phyloP scores from a whole-genome alignment of 2,113 vertebrate genomes.

The Trochalopteron elliotii region DNA sequence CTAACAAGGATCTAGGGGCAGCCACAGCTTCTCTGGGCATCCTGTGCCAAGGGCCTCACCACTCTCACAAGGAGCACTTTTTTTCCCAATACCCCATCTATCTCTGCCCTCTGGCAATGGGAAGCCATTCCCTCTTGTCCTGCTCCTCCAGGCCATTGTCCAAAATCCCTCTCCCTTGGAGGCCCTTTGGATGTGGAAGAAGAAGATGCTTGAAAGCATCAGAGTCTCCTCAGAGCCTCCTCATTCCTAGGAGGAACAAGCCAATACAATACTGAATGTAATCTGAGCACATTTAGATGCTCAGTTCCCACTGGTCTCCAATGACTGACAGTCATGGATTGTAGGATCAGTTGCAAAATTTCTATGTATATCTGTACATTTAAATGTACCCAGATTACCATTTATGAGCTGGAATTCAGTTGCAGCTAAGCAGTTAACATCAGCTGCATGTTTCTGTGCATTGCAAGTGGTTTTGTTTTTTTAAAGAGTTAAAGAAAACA shows the following conservation, averaged over 20 bases:
- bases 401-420: neutral
- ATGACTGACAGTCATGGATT: neutral
- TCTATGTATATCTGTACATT: neutral
- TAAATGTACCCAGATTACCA: neutral
- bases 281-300: neutral
- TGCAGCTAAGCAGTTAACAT: neutral
- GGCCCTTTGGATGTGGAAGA: neutral
- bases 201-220: neutral
- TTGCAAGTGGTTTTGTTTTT: neutral
- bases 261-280: neutral
- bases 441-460: neutral
- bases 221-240: neutral
- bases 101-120: neutral
- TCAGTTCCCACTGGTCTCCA: neutral
- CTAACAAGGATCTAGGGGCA: neutral
- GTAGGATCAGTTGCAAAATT: neutral
- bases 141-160: neutral
- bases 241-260: neutral
- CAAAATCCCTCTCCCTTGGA: neutral
- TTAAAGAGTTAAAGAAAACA: neutral
- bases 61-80: fast-evolving
- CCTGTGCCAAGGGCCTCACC: neutral
- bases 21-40: neutral
- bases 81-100: too few species aligned
- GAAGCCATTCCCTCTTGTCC: neutral